These are phyloP conservation scores for Camponotus floridanus DNA, from an alignment of 1,140 invertebrate species.

Conservation along the genomic window DNA sequence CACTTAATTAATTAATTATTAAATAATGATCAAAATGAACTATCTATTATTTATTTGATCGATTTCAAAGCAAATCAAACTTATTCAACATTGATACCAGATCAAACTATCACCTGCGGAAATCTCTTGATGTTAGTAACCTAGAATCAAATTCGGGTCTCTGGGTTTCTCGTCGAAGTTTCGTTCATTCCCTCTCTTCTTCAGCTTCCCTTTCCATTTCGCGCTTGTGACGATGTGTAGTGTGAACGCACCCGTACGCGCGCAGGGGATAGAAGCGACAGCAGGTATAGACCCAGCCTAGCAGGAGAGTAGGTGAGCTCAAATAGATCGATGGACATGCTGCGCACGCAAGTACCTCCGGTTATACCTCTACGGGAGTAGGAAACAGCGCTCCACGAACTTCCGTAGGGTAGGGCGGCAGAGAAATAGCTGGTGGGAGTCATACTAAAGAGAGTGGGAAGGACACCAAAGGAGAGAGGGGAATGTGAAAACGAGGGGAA, in stretches of 20 bases:
- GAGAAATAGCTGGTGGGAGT: conserved; percentile 61
- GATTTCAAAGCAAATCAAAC: neutral
- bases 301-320: conserved; percentile 77
- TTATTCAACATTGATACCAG: conserved; percentile 7
- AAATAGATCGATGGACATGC: conserved; percentile 80
- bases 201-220: conserved; percentile 2
- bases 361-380: conserved; percentile 66
- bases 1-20: neutral
- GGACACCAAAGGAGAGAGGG: conserved; percentile 38
- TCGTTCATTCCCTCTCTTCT: conserved; percentile 2
- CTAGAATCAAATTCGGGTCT: conserved; percentile 52
- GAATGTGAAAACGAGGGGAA: conserved; percentile 44
- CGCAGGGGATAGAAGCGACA: conserved; percentile 50
- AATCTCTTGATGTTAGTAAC: conserved; percentile 37
- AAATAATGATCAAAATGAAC: neutral
- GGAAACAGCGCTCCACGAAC: conserved; percentile 54
- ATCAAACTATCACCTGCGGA: neutral
- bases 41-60: neutral
- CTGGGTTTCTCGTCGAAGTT: conserved; percentile 35
- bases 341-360: conserved; percentile 79
- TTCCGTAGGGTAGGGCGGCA: conserved; percentile 51
- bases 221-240: conserved; percentile 35
- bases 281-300: conserved; percentile 69
- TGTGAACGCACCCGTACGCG: conserved; percentile 69
- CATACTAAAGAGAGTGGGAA: conserved; percentile 56